These are phyloP conservation scores for Eupithecia subumbrata DNA, from an alignment of 2,888 invertebrate species.

Conservation along the genomic window DNA sequence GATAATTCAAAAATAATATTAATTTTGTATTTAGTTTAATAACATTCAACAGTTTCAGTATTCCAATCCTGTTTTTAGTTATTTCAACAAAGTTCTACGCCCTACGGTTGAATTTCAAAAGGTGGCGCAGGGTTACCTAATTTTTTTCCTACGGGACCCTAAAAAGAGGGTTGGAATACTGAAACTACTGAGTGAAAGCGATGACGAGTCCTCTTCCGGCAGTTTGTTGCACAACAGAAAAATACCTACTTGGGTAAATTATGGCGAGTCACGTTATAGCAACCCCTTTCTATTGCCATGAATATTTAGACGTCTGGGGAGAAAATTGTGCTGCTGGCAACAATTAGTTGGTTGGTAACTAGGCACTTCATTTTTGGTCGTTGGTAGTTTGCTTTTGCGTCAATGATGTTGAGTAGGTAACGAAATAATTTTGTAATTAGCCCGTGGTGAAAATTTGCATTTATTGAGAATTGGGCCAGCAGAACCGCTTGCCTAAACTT, in stretches of 20 bases:
- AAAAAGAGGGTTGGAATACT: conserved; percentile 9
- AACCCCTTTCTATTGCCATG: conserved; percentile 29
- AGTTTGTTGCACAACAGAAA: conserved; percentile 62
- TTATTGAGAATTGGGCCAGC: background rate
- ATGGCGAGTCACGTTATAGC: conserved; percentile 63
- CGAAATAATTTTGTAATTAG: background rate
- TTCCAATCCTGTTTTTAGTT: too few species aligned
- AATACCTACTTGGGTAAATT: conserved; percentile 71
- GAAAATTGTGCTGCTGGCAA: conserved; percentile 9
- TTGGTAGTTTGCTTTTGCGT: background rate
- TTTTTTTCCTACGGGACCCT: conserved; percentile 1
- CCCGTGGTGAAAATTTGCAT: background rate
- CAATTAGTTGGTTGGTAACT: background rate
- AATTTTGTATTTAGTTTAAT: too few species aligned
- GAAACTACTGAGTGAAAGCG: conserved; percentile 76
- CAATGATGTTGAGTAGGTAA: background rate
- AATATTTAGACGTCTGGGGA: conserved; percentile 16
- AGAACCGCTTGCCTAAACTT: background rate
- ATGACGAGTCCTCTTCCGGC: conserved; percentile 60
- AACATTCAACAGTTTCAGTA: too few species aligned
- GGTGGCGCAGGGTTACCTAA: too few species aligned
- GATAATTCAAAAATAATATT: too few species aligned
- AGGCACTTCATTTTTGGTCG: background rate
- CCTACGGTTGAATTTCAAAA: background rate
- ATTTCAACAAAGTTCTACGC: too few species aligned